Percentiles rank a stretch among this genome's conserved stretches.
Evolutionary conservation across 2,888 invertebrate species (phyloP).

Genomic region (Cecidostiba fungosa): DNA sequence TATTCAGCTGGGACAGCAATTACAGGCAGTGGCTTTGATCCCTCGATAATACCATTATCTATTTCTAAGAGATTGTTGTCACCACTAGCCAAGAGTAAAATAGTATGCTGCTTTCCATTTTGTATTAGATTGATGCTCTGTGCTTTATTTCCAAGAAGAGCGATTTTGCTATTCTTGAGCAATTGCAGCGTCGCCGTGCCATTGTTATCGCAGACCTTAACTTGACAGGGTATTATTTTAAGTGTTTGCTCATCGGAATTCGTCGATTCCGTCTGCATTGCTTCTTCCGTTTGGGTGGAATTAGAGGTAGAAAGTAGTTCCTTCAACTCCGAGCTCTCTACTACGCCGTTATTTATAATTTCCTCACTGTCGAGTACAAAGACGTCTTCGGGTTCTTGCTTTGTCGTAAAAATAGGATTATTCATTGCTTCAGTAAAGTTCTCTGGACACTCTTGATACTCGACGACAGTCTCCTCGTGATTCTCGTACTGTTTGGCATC

Average conservation of each 20-base stretch:
- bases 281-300: slow-evolving; percentile 49
- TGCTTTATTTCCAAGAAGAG: slow-evolving; percentile 70
- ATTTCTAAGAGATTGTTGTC: slow-evolving; percentile 71
- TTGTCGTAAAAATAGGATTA: slow-evolving; percentile 43
- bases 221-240: slow-evolving; percentile 65
- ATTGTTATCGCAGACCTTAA: slow-evolving; percentile 66
- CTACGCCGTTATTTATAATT: slow-evolving; percentile 31
- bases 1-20: slow-evolving; percentile 67
- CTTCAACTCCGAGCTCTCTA: slow-evolving; percentile 39
- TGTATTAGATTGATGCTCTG: slow-evolving; percentile 72
- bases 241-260: slow-evolving; percentile 59
- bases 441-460: slow-evolving; percentile 52
- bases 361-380: slow-evolving; percentile 53
- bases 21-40: slow-evolving; percentile 67
- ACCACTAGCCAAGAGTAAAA: slow-evolving; percentile 72
- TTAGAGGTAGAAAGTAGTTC: slow-evolving; percentile 53
- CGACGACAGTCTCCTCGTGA: slow-evolving; percentile 57
- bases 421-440: slow-evolving; percentile 47
- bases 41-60: slow-evolving; percentile 67
- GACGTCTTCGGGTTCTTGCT: slow-evolving; percentile 37
- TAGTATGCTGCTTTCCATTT: slow-evolving; percentile 73
- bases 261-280: slow-evolving; percentile 20
- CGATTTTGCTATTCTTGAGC: slow-evolving; percentile 68
- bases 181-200: slow-evolving; percentile 65
- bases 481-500: slow-evolving; percentile 40